These are phyloP conservation scores for Pipra filicauda DNA, from an alignment of 2,113 vertebrate genomes.

Conservation along the genomic window DNA sequence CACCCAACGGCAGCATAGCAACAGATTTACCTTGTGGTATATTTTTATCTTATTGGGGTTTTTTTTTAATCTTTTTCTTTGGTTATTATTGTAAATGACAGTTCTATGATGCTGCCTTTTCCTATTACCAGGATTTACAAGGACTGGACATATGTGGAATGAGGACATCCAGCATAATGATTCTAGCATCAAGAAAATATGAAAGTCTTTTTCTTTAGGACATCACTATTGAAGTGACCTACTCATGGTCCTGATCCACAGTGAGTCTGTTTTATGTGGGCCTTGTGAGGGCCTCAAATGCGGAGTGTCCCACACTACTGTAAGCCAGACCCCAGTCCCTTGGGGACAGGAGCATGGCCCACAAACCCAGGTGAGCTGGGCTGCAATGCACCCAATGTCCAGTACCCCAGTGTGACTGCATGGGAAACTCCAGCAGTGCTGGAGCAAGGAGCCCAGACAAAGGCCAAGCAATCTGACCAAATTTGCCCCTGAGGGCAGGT, in stretches of 20 bases:
- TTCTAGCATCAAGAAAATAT: background rate
- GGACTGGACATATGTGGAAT: background rate
- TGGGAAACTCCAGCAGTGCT: background rate
- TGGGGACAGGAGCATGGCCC: background rate
- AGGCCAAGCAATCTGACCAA: background rate
- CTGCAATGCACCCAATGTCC: background rate
- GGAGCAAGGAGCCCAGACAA: rapidly evolving
- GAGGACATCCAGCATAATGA: background rate
- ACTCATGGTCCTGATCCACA: background rate
- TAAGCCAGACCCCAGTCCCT: background rate
- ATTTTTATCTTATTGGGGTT: background rate
- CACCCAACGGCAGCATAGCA: rapidly evolving
- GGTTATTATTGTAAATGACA: background rate
- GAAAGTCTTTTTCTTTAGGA: background rate
- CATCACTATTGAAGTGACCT: background rate
- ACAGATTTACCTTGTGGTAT: background rate
- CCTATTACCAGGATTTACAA: background rate
- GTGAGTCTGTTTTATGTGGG: background rate
- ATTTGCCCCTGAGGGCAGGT: background rate
- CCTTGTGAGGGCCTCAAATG: background rate
- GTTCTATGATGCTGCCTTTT: background rate
- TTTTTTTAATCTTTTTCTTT: background rate
- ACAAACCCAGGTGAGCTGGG: rapidly evolving
- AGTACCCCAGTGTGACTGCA: rapidly evolving
- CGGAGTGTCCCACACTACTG: background rate